phyloP scores from a whole-genome alignment of 2,888 invertebrate genomes.

The Amphipyra berbera region DNA sequence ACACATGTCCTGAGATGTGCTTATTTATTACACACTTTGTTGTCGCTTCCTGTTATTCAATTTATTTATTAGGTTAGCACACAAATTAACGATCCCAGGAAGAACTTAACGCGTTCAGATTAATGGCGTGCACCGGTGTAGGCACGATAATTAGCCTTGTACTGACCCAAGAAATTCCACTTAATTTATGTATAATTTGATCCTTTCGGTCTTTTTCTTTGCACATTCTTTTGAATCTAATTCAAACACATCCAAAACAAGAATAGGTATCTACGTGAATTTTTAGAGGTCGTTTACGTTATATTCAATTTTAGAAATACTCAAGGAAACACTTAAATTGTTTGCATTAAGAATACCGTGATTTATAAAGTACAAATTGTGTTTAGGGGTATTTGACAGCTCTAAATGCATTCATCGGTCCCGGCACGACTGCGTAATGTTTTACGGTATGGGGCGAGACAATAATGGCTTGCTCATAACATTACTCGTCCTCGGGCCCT shows the following conservation, averaged over 20 bases:
- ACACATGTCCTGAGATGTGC: slow-evolving; percentile 74
- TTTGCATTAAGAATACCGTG: slow-evolving; percentile 45
- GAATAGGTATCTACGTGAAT: slow-evolving; percentile 6
- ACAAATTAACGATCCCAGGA: slow-evolving; percentile 83
- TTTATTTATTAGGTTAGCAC: slow-evolving; percentile 84
- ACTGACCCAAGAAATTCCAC: slow-evolving; percentile 49
- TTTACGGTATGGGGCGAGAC: slow-evolving; percentile 90
- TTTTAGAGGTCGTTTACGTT: slow-evolving; percentile 24
- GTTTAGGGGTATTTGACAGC: slow-evolving; percentile 77
- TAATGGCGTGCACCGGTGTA: slow-evolving; percentile 67
- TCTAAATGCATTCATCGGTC: slow-evolving; percentile 77
- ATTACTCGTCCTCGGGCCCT: slow-evolving; percentile 87
- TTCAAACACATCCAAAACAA: slow-evolving; percentile 16
- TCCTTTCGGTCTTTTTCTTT: slow-evolving; percentile 36
- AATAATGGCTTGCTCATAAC: slow-evolving; percentile 90
- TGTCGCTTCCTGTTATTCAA: slow-evolving; percentile 80
- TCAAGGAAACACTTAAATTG: slow-evolving; percentile 38
- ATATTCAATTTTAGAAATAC: slow-evolving; percentile 22
- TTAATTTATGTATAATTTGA: slow-evolving; percentile 48
- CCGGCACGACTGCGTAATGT: slow-evolving; percentile 87
- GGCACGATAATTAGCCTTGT: slow-evolving; percentile 57
- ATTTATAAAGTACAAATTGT: slow-evolving; percentile 51
- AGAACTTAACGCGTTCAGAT: slow-evolving; percentile 77
- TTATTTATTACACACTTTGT: slow-evolving; percentile 85
- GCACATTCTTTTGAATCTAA: slow-evolving; percentile 28